phyloP scores from a whole-genome alignment of 2,888 invertebrate species.

The Spodoptera picta region DNA sequence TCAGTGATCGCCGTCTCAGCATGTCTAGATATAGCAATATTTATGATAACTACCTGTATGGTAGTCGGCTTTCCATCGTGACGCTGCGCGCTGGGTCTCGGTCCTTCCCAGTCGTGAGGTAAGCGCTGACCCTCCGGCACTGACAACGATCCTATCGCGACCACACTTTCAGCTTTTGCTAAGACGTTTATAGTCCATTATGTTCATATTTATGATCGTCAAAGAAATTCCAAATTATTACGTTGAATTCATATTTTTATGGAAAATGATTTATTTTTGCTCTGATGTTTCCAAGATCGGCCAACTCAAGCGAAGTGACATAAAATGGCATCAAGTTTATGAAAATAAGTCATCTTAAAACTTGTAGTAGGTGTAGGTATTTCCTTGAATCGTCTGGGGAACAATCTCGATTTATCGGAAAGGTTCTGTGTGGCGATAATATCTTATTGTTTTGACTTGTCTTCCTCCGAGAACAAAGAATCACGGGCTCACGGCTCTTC shows the following conservation, averaged over 20 bases:
- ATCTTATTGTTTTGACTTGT: constrained; percentile 79
- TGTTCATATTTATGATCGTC: constrained; percentile 69
- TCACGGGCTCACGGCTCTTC: constrained; percentile 77
- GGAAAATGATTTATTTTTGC: too few species aligned
- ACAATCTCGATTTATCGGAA: constrained; percentile 68
- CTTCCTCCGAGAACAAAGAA: constrained; percentile 78
- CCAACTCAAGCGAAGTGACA: too few species aligned
- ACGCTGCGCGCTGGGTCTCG: constrained; percentile 31
- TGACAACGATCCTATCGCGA: constrained; percentile 71
- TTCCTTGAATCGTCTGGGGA: constrained; percentile 55
- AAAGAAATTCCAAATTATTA: constrained; percentile 57
- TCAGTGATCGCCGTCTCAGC: constrained; percentile 42
- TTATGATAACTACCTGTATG: constrained; percentile 47
- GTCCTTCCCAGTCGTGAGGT: constrained; percentile 61
- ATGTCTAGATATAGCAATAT: constrained; percentile 46
- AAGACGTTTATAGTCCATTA: constrained; percentile 76
- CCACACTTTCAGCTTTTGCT: constrained; percentile 69
- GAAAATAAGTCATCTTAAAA: constrained; percentile 50
- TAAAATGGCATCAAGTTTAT: constrained; percentile 21
- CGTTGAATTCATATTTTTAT: constrained; percentile 15
- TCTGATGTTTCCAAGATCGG: too few species aligned
- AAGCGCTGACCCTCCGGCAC: constrained; percentile 63
- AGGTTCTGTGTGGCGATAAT: constrained; percentile 71
- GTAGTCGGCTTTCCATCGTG: constrained; percentile 47
- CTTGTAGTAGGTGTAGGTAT: constrained; percentile 36